These are phyloP conservation scores for Conops quadrifasciatus DNA, from an alignment of 2,888 invertebrate genomes.

Conservation along the genomic window DNA sequence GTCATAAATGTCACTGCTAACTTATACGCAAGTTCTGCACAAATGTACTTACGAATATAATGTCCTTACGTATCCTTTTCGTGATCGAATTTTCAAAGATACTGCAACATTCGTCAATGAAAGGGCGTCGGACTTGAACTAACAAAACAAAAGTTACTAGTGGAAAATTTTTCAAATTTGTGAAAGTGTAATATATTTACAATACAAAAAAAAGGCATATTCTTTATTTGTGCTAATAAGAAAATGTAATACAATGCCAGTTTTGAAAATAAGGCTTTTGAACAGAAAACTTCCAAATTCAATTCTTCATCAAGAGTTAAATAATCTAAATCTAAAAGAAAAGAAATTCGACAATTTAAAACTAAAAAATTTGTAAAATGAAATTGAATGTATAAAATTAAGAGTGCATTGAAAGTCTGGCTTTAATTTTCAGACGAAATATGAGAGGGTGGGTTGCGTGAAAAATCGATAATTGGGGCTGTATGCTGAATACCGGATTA, in stretches of 20 bases:
- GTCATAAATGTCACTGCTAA: too few relatives aligned
- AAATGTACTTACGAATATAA: not conserved
- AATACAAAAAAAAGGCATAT: not conserved
- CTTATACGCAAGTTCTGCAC: conserved; percentile 24
- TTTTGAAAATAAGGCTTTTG: not conserved
- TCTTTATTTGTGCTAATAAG: not conserved
- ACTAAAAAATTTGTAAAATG: too few relatives aligned
- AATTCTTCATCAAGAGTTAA: too few relatives aligned
- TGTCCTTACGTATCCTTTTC: conserved; percentile 46
- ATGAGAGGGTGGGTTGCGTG: conserved; percentile 37
- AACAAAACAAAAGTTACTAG: conserved; percentile 26
- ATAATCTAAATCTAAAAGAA: too few relatives aligned
- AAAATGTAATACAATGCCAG: not conserved
- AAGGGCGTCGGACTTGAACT: conserved; percentile 46
- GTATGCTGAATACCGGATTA: conserved; percentile 50
- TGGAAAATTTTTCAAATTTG: conserved; percentile 33
- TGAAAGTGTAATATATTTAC: not conserved
- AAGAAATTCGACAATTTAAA: too few relatives aligned
- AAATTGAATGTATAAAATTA: too few relatives aligned
- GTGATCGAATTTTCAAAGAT: conserved; percentile 48
- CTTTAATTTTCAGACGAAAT: not conserved
- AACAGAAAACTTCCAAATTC: too few relatives aligned
- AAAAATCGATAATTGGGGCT: conserved; percentile 52
- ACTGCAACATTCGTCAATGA: conserved; percentile 28
- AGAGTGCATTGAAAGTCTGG: too few relatives aligned